Base-by-base conservation (phyloP, 2,888 invertebrate genomes). In the Metellina segmentata region DNA sequence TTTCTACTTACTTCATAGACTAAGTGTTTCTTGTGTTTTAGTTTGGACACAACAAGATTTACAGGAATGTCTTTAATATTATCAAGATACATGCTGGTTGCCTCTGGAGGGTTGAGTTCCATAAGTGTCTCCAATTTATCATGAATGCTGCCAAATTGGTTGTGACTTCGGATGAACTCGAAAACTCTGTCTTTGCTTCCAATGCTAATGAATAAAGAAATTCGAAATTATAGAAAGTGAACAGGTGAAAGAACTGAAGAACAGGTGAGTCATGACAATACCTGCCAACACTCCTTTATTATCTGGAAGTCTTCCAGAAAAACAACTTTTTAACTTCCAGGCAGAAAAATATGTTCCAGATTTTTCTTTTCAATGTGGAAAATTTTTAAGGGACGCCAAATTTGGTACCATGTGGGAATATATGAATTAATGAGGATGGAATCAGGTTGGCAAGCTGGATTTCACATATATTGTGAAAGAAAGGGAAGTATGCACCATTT, bases 41-140 rank as follows among this genome's bases (percentile, higher is more conserved):
- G 95, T 94, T 97, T 97, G 89, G 96, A 96, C 69, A 98, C 98
- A 34, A 99, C 97, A 20, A 97, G 96, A 94, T 97, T 97, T 0
- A 98, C 96, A 0, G 97, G 96, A 72, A 98, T 96, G 92, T 95
- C 94, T 70, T 95, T 95, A 20, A 95, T 94, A 94, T 97, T 97
- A 92, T 97, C 97, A 91, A 98, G 95, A 79, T 99, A 96, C 94
- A 99, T 96, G 83, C 96, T 96, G 93, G 98, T 97, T 1, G 99
- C 97, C 95, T 97, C 96, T 93, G 97, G 97, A 93, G 96, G 96
- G 95, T 99, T 98, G 89, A 99, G 96, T 94, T 97, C 97, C 97
- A 99, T 98, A 77, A 99, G 95, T 93, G 97, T 97, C 93, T 98
- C 96, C 90, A 99, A 97, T 96, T 98, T 97, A 94, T 98, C 97